Evolutionary conservation across 1,140 invertebrate species (phyloP), one percentile per base, ranked within the genome.

Genomic region (Notospermus geniculatus): DNA sequence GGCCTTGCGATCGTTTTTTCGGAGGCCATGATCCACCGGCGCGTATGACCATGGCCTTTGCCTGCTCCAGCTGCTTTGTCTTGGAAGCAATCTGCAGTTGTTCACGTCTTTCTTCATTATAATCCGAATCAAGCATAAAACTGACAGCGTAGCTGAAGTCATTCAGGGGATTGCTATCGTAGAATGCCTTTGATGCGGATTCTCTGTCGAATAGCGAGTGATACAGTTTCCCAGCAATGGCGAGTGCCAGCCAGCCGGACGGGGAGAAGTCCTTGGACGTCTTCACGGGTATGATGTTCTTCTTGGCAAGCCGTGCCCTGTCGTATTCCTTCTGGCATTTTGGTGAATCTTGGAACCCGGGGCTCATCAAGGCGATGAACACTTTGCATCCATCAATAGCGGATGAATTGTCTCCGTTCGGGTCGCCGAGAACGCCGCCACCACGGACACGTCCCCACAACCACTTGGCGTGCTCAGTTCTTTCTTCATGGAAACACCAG

Each of bases 1-100:
- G 30, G 19, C 25, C 2, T 29, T 2, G n/a, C 19, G 1, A 2
- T 22, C 39, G 46, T 19, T 22, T 17, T 2, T 23, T 19, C 25
- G 62, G 59, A 5, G 62, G 56, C 62, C 59, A 60, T 32, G 19
- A 17, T 29, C 4, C 25, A 22, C 28, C 19, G 55, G 11, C 25
- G 4, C 15, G n/a, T n/a, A 15, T 36, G 32, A 63, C 19, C 29
- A 62, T 62, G 11, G 4, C 28, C 45, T 63, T 62, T n/a, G 57
- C 60, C 1, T 59, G 59, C 28, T 43, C 62, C n/a, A 62, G 46
- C 23, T 46, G 11, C 39, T 59, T 22, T n/a, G n/a, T 5, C 17
- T 45, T 17, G 5, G 22, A 22, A 1, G 28, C 27, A 9, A 63
- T 62, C 19, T 32, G 22, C 1, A 7, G 15, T 45, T 28, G 22